Base-by-base conservation (phyloP, 2,797 vertebrate genomes). In the Micrastur ruficollis region DNA sequence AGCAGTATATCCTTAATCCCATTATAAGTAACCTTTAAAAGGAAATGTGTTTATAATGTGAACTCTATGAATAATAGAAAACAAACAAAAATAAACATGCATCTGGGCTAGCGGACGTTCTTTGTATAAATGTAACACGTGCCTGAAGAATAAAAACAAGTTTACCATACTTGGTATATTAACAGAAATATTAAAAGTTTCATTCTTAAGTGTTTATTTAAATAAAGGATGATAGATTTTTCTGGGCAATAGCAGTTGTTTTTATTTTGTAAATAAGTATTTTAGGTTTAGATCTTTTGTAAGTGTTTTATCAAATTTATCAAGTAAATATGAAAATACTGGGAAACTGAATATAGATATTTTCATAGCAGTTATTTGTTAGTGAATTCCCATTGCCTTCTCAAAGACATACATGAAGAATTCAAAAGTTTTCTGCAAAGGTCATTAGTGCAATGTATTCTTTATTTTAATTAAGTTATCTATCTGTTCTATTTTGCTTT, bases 91-190 rank as follows among this genome's bases (percentile, higher is more conserved):
- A 38, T 56, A 94, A 91, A 68, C 3, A 2, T 14, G 15, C 52
- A 73, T 84, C 90, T 85, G 86, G 74, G 42, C 74, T 89, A 36
- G 76, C 82, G 90, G 88, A 68, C 20, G 1, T 78, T 89, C 63
- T 89, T 89, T 96, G 74, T 95, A 3, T 94, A 96, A 95, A 93
- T 82, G 49, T n/a, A 58, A 95, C 93, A 95, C 94, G 90, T 97
- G 90, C 78, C 86, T 85, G 12, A 71, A 59, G 71, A 86, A 50
- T 47, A 56, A 80, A 81, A 92, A 53, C n/a, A 21, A 61, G 19
- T 80, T 95, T 67, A 68, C 78, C 49, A 3, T 76, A 23, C 8
- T 71, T 92, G 71, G 32, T 61, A 3, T 62, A n/a, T 89, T 85
- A 53, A 71, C 86, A 95, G 82, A 65, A 95, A 61, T 72, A 89